Base-by-base conservation (phyloP, 2,888 invertebrate species). In the Geotrupes spiniger region DNA sequence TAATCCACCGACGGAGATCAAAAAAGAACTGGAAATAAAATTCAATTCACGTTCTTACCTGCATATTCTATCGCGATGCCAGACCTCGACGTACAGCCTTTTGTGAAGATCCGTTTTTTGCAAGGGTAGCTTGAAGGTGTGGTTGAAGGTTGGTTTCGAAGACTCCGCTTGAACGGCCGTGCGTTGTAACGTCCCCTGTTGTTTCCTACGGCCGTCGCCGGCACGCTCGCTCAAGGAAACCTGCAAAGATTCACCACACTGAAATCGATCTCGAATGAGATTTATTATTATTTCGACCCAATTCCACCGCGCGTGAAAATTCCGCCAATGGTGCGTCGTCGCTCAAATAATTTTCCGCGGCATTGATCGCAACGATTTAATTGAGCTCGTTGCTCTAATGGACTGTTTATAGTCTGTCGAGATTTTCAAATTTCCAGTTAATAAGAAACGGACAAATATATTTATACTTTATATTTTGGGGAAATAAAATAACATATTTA, bases 91-190 rank as follows among this genome's bases (percentile, higher is more conserved):
- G 46, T 66, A 64, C 11, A 72, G 49, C 36, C 89, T 76, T 69
- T 82, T 77, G 62, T 83, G 74, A 31, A 76, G 74, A 62, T 82
- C 80, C 17, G 74, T 60, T 26, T 76, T 75, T 11, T 78, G 76
- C 42, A 86, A 69, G 1, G 85, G 83, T 58, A 90, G 79, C 61
- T 81, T 80, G 64, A 91, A 80, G 56, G 84, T 84, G 65, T 90
- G 85, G 73, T 90, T 86, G 72, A 91, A 92, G 63, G 83, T 82
- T 1, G 92, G 90, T 63, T 83, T 84, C 63, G 79, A 78, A 50
- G 87, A 89, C 57, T 89, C 86, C 42, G 85, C 83, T 54, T 89
- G 84, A 4, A 92, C 90, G 33, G 89, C 85, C 0, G 92, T 92
- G 40, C 91, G 78, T 68, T 89, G 89, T 63, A 87, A 78, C 67